phyloP scores from a whole-genome alignment of 2,888 invertebrate genomes.

The Trilocha varians region DNA sequence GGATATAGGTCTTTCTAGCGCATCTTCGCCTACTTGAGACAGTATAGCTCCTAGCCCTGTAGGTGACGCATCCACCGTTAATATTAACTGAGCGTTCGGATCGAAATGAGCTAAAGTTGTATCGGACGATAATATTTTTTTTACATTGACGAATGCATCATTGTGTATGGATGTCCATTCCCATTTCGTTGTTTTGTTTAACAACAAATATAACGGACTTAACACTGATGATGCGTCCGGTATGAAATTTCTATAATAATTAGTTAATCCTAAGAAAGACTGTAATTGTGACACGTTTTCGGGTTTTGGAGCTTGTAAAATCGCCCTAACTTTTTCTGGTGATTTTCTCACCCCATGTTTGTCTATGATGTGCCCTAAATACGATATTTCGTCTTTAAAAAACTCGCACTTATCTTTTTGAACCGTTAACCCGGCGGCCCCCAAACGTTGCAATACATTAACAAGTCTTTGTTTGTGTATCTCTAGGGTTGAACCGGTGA shows the following conservation, averaged over 20 bases:
- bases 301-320: slow-evolving; percentile 11
- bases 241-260: slow-evolving; percentile 17
- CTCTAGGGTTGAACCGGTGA: background rate
- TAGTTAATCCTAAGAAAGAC: slow-evolving; percentile 17
- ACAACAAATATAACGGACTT: slow-evolving; percentile 11
- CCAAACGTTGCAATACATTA: slow-evolving; percentile 4
- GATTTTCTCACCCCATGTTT: slow-evolving; percentile 7
- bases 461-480: slow-evolving; percentile 1
- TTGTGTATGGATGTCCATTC: slow-evolving; percentile 8
- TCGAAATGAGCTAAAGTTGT: slow-evolving; percentile 16
- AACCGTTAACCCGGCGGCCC: slow-evolving; percentile 6
- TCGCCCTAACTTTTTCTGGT: slow-evolving; percentile 11
- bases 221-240: slow-evolving; percentile 10
- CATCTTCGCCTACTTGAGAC: slow-evolving; percentile 8
- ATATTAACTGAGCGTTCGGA: slow-evolving; percentile 12
- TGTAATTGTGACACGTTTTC: slow-evolving; percentile 12
- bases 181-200: slow-evolving; percentile 10
- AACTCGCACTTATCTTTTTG: slow-evolving; percentile 12
- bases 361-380: slow-evolving; percentile 10
- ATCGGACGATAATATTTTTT: slow-evolving; percentile 13
- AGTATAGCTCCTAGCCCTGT: slow-evolving; percentile 15
- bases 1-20: slow-evolving; percentile 9
- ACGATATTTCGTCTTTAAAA: slow-evolving; percentile 7
- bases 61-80: slow-evolving; percentile 19
- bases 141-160: slow-evolving; percentile 11